Percentiles rank a stretch among this genome's conserved stretches.
phyloP scores from a whole-genome alignment of 2,888 invertebrate species.

The Doris montereyensis region DNA sequence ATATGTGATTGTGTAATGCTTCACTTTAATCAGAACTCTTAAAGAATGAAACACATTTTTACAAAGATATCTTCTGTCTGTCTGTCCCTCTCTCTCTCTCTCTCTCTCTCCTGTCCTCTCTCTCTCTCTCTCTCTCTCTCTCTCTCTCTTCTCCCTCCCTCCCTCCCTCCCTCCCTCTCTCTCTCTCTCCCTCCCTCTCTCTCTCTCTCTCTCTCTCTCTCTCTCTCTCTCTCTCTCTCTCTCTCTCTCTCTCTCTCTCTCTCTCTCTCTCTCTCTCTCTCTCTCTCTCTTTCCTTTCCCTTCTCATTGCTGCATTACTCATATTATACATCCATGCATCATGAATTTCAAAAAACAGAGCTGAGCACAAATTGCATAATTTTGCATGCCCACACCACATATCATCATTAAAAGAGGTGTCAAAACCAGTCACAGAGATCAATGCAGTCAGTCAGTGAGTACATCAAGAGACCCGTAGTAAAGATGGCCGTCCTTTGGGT shows the following conservation, averaged over 20 bases:
- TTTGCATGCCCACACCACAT: too few species aligned
- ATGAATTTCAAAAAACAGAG: too few species aligned
- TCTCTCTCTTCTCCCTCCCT: neutral
- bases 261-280: neutral
- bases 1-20: too few species aligned
- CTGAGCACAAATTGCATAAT: too few species aligned
- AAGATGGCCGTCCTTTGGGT: constrained; percentile 45
- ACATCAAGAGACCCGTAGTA: constrained; percentile 26
- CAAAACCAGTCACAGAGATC: neutral
- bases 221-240: neutral
- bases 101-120: neutral
- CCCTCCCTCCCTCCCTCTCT: neutral
- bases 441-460: neutral
- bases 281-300: neutral
- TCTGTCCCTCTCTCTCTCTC: too few species aligned
- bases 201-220: neutral
- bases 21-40: too few species aligned
- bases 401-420: neutral
- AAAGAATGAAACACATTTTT: too few species aligned
- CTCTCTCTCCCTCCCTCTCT: neutral
- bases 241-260: neutral
- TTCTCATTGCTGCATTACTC: too few species aligned
- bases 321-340: too few species aligned
- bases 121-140: neutral
- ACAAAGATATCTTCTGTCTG: too few species aligned